Evolutionary conservation across 2,113 vertebrate species (phyloP).

Genomic region (Muntiacus reevesi): DNA sequence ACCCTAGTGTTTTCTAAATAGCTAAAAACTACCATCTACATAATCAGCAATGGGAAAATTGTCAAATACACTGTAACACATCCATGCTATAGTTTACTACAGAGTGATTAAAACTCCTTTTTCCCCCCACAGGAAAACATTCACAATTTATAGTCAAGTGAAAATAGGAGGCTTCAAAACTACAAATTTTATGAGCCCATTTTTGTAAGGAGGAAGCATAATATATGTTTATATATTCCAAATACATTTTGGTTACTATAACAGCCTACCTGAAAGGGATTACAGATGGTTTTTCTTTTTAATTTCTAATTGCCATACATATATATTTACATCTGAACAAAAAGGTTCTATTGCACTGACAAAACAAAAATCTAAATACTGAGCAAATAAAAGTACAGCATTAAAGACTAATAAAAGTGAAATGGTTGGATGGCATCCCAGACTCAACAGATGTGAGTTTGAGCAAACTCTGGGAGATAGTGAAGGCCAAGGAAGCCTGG

Average conservation of each 20-base stretch:
- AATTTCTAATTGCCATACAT: background rate
- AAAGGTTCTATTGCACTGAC: background rate
- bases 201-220: background rate
- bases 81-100: background rate
- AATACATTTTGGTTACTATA: background rate
- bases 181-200: background rate
- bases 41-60: background rate
- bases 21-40: slow-evolving; percentile 7
- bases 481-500: background rate
- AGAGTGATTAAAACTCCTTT: background rate
- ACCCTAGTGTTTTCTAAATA: slow-evolving; percentile 5
- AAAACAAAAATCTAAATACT: background rate
- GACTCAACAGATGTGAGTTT: background rate
- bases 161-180: slow-evolving; percentile 8
- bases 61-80: background rate
- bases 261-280: background rate
- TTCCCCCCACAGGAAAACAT: background rate
- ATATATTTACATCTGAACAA: background rate
- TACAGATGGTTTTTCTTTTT: background rate
- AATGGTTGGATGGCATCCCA: background rate
- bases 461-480: background rate
- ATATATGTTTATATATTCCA: background rate
- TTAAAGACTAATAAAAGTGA: background rate
- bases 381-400: background rate
- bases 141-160: background rate